Evolutionary conservation across 2,113 vertebrate genomes (phyloP), one percentile per base, ranked within the genome.

Genomic region (Triplophysa rosa): DNA sequence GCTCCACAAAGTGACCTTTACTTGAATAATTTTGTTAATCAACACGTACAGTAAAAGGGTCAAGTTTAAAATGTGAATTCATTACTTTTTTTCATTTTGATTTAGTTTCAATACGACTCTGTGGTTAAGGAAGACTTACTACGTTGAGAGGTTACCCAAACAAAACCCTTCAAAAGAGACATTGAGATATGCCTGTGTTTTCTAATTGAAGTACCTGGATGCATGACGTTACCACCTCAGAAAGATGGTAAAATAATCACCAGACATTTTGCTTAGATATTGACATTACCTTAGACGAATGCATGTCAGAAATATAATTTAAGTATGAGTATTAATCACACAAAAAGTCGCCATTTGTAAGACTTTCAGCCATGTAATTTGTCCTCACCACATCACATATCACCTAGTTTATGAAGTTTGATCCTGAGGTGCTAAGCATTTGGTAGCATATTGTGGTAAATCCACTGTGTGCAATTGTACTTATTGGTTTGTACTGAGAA

Each of bases 1-100:
- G 76, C 82, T 82, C 78, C 17, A 78, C 80, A 54, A 76, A 45
- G 12, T 85, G 77, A 89, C 84, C 80, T 86, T 83, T 74, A 69
- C 42, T 49, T 80, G 78, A 78, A 56, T 85, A 78, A 69, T 89
- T 89, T 85, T 85, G 82, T 89, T 86, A 84, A 81, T 86, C 85
- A 71, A 64, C 82, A 77, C 74, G 84, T 70, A 45, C 67, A 9
- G 83, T 84, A 78, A 87, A 88, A 83, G 77, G 84, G 24, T 19
- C 77, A 77, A 78, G 76, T 78, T 83, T 84, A 84, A 84, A 64
- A 2, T 79, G 69, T 74, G 56, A 69, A 82, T 86, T 76, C 82
- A 83, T 49, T 68, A 24, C 76, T 83, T 71, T 62, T 62, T 77
- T 63, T 67, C 77, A 56, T 37, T 79, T 70, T 82, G 77, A 79